phyloP scores from a whole-genome alignment of 2,113 vertebrate species.

The Henicopernis longicauda region DNA sequence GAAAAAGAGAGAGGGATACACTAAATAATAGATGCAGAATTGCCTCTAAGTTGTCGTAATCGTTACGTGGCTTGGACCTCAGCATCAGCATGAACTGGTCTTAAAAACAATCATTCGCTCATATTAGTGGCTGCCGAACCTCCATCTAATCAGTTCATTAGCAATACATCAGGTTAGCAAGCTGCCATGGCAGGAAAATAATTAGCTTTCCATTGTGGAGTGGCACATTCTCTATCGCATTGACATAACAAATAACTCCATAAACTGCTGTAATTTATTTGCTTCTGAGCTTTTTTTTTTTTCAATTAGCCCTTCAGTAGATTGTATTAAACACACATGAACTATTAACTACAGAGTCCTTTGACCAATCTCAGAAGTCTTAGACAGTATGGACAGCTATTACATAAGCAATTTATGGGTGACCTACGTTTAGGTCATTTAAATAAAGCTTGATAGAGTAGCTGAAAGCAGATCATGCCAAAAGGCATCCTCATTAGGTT shows the following conservation, averaged over 20 bases:
- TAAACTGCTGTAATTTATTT: slow-evolving; percentile 24
- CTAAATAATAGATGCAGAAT: not conserved
- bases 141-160: slow-evolving; percentile 21
- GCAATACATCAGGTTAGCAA: not conserved
- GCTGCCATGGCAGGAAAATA: slow-evolving; percentile 15
- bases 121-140: not conserved
- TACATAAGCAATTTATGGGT: not conserved
- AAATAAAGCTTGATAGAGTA: not conserved
- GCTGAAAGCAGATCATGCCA: not conserved
- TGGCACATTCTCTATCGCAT: not conserved
- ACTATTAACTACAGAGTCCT: not conserved
- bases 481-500: not conserved
- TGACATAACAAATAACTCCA: slow-evolving; percentile 35
- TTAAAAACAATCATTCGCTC: not conserved
- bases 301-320: not conserved
- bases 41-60: not conserved
- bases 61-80: not conserved
- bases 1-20: not conserved
- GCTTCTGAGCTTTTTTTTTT: not conserved
- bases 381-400: not conserved
- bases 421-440: not conserved
- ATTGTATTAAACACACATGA: not conserved
- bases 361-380: not conserved
- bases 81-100: not conserved
- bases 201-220: slow-evolving; percentile 24